Conservation (phyloP, 2,113 vertebrate genomes). For the Seriola dumerili region DNA sequence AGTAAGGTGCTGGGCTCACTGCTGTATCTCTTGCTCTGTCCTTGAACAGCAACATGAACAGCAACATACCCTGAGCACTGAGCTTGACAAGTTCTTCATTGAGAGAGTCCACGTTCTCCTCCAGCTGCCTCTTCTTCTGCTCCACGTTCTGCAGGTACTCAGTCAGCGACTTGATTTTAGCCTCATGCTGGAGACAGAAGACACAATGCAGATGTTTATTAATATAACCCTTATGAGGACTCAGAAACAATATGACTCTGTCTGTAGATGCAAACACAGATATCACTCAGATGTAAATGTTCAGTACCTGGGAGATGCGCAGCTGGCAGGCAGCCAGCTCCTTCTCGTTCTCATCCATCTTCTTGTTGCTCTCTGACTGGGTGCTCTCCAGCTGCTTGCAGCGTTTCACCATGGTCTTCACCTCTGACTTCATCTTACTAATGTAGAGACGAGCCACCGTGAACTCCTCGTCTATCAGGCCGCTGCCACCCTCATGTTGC, state of each 20-base stretch:
- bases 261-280: background rate
- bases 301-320: slow-evolving; percentile 91
- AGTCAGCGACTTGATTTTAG: slow-evolving; percentile 96
- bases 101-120: slow-evolving; percentile 95
- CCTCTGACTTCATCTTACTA: slow-evolving; percentile 98
- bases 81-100: slow-evolving; percentile 96
- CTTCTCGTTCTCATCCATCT: slow-evolving; percentile 97
- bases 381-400: slow-evolving; percentile 94
- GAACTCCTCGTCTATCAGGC: slow-evolving; percentile 97
- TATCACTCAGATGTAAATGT: background rate
- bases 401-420: slow-evolving; percentile 96
- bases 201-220: background rate
- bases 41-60: rapidly evolving
- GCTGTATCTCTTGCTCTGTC: background rate
- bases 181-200: slow-evolving; percentile 89
- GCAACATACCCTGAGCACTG: slow-evolving; percentile 90
- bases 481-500: slow-evolving; percentile 95
- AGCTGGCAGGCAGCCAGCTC: slow-evolving; percentile 96
- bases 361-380: slow-evolving; percentile 94
- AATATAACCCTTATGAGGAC: background rate
- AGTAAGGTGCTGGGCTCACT: background rate
- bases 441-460: slow-evolving; percentile 96
- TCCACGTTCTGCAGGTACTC: slow-evolving; percentile 98
- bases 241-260: background rate
- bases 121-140: slow-evolving; percentile 96